Conservation (phyloP, 2,888 invertebrate genomes). For the Trichopria drosophilae region DNA sequence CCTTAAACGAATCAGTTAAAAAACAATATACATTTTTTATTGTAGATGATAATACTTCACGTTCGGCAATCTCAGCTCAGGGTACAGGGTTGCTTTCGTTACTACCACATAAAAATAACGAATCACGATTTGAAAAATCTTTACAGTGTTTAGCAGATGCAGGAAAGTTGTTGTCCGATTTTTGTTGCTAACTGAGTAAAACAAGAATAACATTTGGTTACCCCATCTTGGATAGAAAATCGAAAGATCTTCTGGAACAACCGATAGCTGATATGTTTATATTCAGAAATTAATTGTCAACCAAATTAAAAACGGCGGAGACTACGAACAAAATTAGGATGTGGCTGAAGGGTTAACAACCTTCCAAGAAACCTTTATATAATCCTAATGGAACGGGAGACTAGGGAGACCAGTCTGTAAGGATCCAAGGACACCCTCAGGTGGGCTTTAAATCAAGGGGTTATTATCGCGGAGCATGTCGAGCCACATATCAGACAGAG, state of each 20-base stretch:
- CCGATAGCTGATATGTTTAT: conserved; percentile 22
- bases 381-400: conserved; percentile 10
- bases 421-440: conserved; percentile 20
- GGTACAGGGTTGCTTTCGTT: conserved; percentile 24
- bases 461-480: conserved; percentile 7
- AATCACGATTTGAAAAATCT: conserved; percentile 14
- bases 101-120: conserved; percentile 23
- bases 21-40: conserved; percentile 32
- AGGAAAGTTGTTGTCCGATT: conserved; percentile 22
- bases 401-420: too few species aligned
- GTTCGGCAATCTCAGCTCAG: conserved; percentile 30
- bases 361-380: conserved; percentile 12
- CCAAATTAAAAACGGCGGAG: conserved; percentile 27
- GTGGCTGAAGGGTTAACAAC: conserved; percentile 24
- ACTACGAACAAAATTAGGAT: conserved; percentile 29
- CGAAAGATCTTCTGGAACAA: conserved; percentile 27
- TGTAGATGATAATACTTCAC: conserved; percentile 29
- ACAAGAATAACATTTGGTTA: conserved; percentile 30
- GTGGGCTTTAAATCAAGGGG: conserved; percentile 17
- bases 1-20: conserved; percentile 25
- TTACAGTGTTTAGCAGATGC: conserved; percentile 25
- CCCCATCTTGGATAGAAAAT: conserved; percentile 28
- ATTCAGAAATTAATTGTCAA: conserved; percentile 29
- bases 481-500: background rate
- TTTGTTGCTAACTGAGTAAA: conserved; percentile 19